Evolutionary conservation across 2,797 vertebrate genomes (phyloP).

Genomic region (Cyclura pinguis): DNA sequence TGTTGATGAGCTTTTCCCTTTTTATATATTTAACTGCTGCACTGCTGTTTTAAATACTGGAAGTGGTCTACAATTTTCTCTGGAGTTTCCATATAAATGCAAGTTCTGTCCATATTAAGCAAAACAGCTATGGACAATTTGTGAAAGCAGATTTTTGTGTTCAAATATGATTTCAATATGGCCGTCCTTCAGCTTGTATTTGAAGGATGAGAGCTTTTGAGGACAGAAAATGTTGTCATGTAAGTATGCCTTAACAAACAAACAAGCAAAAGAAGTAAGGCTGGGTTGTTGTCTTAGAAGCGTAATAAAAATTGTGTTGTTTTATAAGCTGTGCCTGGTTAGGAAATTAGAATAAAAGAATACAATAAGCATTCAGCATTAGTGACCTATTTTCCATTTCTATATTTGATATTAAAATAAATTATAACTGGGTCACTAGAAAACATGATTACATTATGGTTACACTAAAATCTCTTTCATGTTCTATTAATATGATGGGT

Average conservation of each 20-base stretch:
- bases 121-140: neutral
- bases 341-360: neutral
- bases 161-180: neutral
- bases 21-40: neutral
- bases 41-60: neutral
- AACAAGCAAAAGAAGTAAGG: neutral
- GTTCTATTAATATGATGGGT: neutral
- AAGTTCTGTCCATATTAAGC: neutral
- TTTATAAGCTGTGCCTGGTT: neutral
- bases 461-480: neutral
- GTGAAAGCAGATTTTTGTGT: neutral
- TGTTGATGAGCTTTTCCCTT: neutral
- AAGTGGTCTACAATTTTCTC: neutral
- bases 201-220: neutral
- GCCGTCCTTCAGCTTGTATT: neutral
- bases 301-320: neutral
- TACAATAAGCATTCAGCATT: neutral
- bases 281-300: neutral
- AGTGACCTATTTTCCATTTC: slow-evolving; percentile 12
- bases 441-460: neutral
- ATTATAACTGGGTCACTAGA: slow-evolving; percentile 7
- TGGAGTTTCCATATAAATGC: neutral
- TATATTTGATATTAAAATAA: neutral
- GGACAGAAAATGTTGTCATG: neutral
- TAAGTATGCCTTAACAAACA: neutral